Percentiles rank a stretch among this genome's conserved stretches.
phyloP scores from a whole-genome alignment of 2,113 vertebrate species.

The Pseudorhombus dupliciocellatus region DNA sequence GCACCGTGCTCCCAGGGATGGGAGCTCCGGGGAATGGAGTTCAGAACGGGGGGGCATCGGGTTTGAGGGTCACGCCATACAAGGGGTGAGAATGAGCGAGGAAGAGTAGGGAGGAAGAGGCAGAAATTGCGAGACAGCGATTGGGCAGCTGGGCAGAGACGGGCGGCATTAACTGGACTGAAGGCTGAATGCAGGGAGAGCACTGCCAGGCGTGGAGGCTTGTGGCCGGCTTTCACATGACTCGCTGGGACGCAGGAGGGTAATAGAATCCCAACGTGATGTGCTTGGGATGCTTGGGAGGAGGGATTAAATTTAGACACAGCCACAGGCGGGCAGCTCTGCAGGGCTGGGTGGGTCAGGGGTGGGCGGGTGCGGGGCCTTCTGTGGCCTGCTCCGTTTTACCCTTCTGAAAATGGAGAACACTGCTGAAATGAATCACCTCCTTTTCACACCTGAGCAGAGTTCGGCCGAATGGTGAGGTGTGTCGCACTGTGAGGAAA shows the following conservation, averaged over 20 bases:
- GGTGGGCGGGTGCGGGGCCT: slow-evolving; percentile 8
- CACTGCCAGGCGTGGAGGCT: slow-evolving; percentile 58
- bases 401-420: slow-evolving; percentile 55
- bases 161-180: slow-evolving; percentile 63
- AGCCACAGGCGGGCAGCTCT: slow-evolving; percentile 50
- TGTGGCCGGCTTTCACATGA: slow-evolving; percentile 76
- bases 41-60: background rate
- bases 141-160: slow-evolving; percentile 56
- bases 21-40: slow-evolving; percentile 32
- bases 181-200: slow-evolving; percentile 62
- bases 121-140: slow-evolving; percentile 36
- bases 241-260: slow-evolving; percentile 58
- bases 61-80: slow-evolving; percentile 27
- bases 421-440: slow-evolving; percentile 67
- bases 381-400: slow-evolving; percentile 41
- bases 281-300: slow-evolving; percentile 63
- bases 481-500: slow-evolving; percentile 56
- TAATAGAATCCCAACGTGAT: slow-evolving; percentile 82
- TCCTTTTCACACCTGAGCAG: slow-evolving; percentile 54
- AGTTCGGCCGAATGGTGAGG: slow-evolving; percentile 65
- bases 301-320: slow-evolving; percentile 78
- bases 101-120: slow-evolving; percentile 32
- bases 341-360: background rate
- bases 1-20: slow-evolving; percentile 34
- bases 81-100: slow-evolving; percentile 43